A percentile compares a stretch with the other conserved stretches of the same genome.
Evolutionary conservation across 2,113 vertebrate genomes (phyloP).

Genomic region (Entelurus aequoreus): DNA sequence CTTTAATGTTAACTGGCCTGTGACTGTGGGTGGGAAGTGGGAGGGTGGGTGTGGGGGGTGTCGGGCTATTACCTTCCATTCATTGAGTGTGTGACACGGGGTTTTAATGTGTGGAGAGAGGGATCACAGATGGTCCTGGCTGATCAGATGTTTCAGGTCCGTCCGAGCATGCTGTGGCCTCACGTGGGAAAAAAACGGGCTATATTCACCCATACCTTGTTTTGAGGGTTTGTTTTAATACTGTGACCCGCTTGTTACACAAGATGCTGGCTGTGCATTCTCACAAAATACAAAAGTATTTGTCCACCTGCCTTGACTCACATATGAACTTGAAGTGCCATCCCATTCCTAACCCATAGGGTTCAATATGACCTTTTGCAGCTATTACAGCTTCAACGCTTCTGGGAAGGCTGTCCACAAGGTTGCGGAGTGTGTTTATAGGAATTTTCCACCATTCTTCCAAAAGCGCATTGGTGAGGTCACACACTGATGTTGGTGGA

Average conservation of each 20-base stretch:
- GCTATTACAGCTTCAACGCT: too few relatives aligned
- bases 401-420: too few relatives aligned
- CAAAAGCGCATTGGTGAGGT: too few relatives aligned
- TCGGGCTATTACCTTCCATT: constrained; percentile 56
- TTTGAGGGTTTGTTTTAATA: neutral
- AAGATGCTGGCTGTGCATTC: constrained; percentile 1
- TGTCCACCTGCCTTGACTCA: too few relatives aligned
- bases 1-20: constrained; percentile 42
- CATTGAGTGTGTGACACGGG: constrained; percentile 54
- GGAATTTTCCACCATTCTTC: too few relatives aligned
- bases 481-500: too few relatives aligned
- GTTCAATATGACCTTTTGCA: too few relatives aligned
- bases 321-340: too few relatives aligned
- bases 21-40: constrained; percentile 4
- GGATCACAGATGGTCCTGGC: constrained; percentile 51
- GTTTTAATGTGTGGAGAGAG: constrained; percentile 41
- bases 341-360: too few relatives aligned
- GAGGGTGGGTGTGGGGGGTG: constrained; percentile 15
- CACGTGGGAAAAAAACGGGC: constrained; percentile 31
- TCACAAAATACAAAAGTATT: constrained; percentile 10
- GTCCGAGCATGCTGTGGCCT: constrained; percentile 27
- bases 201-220: constrained; percentile 9
- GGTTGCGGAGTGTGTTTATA: too few relatives aligned
- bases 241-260: constrained; percentile 23
- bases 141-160: constrained; percentile 45